Conservation (phyloP, 1,140 invertebrate species). For the Drosophila asahinai region DNA sequence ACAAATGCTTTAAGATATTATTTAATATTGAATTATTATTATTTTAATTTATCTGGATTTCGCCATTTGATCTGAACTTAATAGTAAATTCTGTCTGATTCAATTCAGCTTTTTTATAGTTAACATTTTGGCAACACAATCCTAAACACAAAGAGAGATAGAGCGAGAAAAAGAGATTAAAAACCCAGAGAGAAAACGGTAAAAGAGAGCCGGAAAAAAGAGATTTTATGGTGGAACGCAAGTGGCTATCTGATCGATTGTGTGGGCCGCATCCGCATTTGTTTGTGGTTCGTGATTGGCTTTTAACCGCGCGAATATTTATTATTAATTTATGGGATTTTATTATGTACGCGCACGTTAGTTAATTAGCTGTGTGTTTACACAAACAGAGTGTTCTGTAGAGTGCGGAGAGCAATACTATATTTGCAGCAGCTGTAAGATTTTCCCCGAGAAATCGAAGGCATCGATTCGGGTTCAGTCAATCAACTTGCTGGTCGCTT, state of each 20-base stretch:
- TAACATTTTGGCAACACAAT: not conserved
- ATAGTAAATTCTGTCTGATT: not conserved
- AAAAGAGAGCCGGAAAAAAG: conserved; percentile 2
- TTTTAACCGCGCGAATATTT: conserved; percentile 49
- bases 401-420: not conserved
- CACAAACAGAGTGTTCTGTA: conserved; percentile 18
- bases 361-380: conserved; percentile 51
- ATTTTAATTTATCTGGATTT: too few species aligned
- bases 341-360: conserved; percentile 43
- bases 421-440: not conserved
- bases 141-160: not conserved
- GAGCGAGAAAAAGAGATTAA: not conserved
- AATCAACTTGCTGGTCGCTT: conserved; percentile 8
- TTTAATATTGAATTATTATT: too few species aligned
- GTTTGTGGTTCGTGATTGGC: conserved; percentile 43
- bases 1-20: too few species aligned
- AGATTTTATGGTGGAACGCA: conserved; percentile 37
- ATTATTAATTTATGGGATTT: conserved; percentile 67
- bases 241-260: conserved; percentile 38
- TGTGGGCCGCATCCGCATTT: conserved; percentile 22
- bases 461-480: conserved; percentile 2
- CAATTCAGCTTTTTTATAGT: not conserved
- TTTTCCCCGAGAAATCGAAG: conserved; percentile 1
- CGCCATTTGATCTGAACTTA: not conserved
- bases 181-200: not conserved